These are phyloP conservation scores for Xylophagus ater DNA, from an alignment of 2,888 invertebrate genomes.

Conservation along the genomic window DNA sequence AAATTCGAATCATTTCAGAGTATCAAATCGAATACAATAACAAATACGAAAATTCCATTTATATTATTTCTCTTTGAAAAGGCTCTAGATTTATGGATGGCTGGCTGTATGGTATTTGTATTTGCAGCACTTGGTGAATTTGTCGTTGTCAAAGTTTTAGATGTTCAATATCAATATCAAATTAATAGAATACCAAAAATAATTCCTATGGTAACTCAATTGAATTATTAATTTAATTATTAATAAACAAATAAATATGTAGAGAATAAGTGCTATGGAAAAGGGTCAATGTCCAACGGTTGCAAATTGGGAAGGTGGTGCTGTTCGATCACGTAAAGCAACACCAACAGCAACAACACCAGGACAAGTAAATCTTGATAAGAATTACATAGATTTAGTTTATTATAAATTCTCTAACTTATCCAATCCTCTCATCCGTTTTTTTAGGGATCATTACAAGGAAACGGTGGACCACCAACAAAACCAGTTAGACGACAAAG, in stretches of 20 bases:
- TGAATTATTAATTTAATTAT: neutral
- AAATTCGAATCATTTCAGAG: no score
- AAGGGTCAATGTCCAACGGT: slow-evolving; percentile 55
- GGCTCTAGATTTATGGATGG: slow-evolving; percentile 82
- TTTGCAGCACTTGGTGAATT: slow-evolving; percentile 76
- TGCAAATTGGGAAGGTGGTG: slow-evolving; percentile 53
- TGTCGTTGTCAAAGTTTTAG: slow-evolving; percentile 69
- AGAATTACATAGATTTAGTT: slow-evolving; percentile 4
- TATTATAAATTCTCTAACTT: slow-evolving; percentile 1
- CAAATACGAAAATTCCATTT: slow-evolving; percentile 8
- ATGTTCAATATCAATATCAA: slow-evolving; percentile 60
- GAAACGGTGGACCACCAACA: slow-evolving; percentile 39
- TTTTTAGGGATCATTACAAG: slow-evolving; percentile 35
- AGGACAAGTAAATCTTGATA: slow-evolving; percentile 33
- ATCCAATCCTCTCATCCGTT: neutral
- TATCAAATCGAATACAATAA: neutral
- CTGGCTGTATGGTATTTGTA: slow-evolving; percentile 77
- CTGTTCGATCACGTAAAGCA: slow-evolving; percentile 50
- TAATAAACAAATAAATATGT: slow-evolving; percentile 9
- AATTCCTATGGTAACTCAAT: slow-evolving; percentile 33
- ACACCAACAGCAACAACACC: slow-evolving; percentile 40
- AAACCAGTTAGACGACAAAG: slow-evolving; percentile 38
- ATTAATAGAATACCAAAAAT: slow-evolving; percentile 42
- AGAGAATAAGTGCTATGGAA: slow-evolving; percentile 54
- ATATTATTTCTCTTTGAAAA: slow-evolving; percentile 28